Conservation (phyloP, 2,797 vertebrate species). For the Platalea minor region DNA sequence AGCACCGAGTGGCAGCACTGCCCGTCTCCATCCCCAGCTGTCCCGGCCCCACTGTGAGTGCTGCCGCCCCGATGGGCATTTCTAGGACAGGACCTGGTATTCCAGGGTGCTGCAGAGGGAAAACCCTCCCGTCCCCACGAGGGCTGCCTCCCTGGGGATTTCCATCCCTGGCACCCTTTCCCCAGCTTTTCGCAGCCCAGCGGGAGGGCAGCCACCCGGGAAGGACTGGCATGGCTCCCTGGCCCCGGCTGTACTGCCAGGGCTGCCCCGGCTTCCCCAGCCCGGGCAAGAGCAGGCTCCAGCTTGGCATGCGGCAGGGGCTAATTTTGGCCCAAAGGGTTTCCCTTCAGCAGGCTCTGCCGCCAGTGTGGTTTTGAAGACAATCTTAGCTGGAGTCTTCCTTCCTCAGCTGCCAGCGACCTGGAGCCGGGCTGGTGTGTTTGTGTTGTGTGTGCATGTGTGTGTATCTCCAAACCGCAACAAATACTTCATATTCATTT, state of each 20-base stretch:
- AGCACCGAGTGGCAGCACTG: accelerated
- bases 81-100: neutral
- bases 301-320: neutral
- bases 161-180: neutral
- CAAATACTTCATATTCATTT: conserved; percentile 60
- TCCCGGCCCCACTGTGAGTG: neutral
- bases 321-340: conserved; percentile 56
- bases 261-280: conserved; percentile 20
- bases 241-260: neutral
- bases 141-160: neutral
- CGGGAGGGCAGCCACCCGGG: neutral
- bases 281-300: neutral
- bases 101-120: accelerated
- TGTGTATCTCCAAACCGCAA: conserved; percentile 66
- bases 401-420: conserved; percentile 37
- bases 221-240: neutral
- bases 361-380: conserved; percentile 23
- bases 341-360: conserved; percentile 36
- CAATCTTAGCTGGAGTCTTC: conserved; percentile 46
- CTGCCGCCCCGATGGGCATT: accelerated
- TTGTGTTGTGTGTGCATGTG: conserved; percentile 43
- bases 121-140: accelerated
- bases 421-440: conserved; percentile 20
- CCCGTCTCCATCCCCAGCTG: accelerated
- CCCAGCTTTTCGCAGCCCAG: neutral